phyloP scores from a whole-genome alignment of 2,888 invertebrate species.

The Ariolimax columbianus region DNA sequence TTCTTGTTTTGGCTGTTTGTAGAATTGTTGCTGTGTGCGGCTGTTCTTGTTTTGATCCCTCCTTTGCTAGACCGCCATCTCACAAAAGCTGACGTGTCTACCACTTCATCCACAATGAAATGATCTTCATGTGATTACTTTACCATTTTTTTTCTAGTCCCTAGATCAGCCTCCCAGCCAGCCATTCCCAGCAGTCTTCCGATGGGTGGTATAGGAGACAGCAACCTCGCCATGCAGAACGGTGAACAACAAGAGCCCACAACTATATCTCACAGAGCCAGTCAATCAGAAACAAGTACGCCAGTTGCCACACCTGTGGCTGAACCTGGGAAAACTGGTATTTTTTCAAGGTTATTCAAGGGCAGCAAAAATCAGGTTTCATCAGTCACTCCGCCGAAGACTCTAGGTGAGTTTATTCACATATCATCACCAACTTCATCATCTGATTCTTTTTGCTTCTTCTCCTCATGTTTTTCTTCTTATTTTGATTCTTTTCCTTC shows the following conservation, averaged over 20 bases:
- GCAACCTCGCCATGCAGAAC: slow-evolving; percentile 22
- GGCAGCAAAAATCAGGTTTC: slow-evolving; percentile 49
- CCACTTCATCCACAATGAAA: no score
- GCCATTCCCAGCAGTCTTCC: slow-evolving; percentile 57
- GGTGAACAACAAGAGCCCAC: slow-evolving; percentile 46
- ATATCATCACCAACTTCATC: no score
- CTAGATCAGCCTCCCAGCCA: slow-evolving; percentile 67
- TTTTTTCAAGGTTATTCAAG: slow-evolving; percentile 75
- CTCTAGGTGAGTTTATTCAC: slow-evolving; percentile 37
- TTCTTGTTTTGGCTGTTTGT: no score
- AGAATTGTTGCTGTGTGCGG: no score
- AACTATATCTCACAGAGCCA: slow-evolving; percentile 46
- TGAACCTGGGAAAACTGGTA: slow-evolving; percentile 68
- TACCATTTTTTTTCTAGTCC: slow-evolving; percentile 62
- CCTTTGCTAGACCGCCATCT: no score
- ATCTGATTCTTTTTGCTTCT: no score
- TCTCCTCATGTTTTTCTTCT: no score
- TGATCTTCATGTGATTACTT: no score
- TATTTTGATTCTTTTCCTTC: no score
- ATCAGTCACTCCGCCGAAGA: slow-evolving; percentile 38
- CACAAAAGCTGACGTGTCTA: no score
- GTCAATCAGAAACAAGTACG: slow-evolving; percentile 52
- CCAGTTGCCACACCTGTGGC: slow-evolving; percentile 55
- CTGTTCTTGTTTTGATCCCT: no score
- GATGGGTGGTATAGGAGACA: slow-evolving; percentile 46